Evolutionary conservation across 2,113 vertebrate species (phyloP).

Genomic region (Oenanthe oenanthe): DNA sequence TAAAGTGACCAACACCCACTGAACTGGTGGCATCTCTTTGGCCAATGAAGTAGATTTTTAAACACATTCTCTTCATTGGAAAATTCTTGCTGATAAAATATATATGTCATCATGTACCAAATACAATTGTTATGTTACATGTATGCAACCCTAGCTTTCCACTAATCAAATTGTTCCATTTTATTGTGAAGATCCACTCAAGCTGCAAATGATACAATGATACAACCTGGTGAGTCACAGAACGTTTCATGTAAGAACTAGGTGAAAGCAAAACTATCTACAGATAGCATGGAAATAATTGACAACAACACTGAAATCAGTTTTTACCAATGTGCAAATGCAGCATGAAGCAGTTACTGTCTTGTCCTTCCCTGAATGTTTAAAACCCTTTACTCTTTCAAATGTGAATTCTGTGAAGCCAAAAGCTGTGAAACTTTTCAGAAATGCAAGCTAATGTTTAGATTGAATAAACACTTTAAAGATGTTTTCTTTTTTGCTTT

Average conservation of each 20-base stretch:
- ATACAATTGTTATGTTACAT: neutral
- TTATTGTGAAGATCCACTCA: neutral
- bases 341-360: neutral
- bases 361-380: neutral
- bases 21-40: neutral
- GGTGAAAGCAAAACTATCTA: neutral
- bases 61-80: neutral
- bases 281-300: neutral
- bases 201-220: neutral
- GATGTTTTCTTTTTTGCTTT: conserved; percentile 24
- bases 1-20: neutral
- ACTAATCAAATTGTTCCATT: neutral
- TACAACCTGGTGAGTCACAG: neutral
- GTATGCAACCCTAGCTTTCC: neutral
- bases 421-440: conserved; percentile 9
- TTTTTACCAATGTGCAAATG: neutral
- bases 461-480: conserved; percentile 14
- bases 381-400: neutral
- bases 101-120: neutral
- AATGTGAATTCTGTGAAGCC: neutral
- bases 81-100: neutral
- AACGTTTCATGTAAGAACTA: neutral
- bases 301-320: neutral
- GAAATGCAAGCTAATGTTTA: neutral
- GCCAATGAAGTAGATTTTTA: neutral